Evolutionary conservation across 2,113 vertebrate genomes (phyloP), one percentile per base, ranked within the genome.

Genomic region (Pterocles orientalis): DNA sequence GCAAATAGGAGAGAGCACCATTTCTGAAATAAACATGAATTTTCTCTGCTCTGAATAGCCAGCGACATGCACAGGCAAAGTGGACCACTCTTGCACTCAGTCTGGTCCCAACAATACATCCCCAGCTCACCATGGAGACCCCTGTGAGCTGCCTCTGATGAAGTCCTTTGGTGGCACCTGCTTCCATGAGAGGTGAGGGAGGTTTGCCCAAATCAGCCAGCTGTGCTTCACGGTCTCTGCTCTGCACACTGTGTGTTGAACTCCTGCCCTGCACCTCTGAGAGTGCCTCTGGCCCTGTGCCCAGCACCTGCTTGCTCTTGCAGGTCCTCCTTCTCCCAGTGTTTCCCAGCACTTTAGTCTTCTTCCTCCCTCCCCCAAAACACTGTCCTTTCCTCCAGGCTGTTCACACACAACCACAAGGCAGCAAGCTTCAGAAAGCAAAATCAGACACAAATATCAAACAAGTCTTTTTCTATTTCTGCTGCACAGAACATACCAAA

Each of bases 201-300:
- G 28, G 19, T 15, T 66, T 79, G 18, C 14, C 56, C 24, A 23
- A 58, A n/a, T 2, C 1, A 0, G 12, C 34, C 51, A 85, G 23
- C 43, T 68, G 33, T 70, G 47, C 24, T 70, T 33, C 47, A 6
- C 6, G 21, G 58, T 41, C 29, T 36, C 36, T 58, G 1, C 18
- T 62, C 51, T 54, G 25, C 4, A 0, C 26, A 64, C 21, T 0
- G 0, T 0, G 0, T n/a, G 28, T 11, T 36, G 26, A 81, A 28
- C 7, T 79, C 50, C 36, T 91, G 26, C 21, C 24, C 29, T 57
- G 12, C 2, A 2, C 23, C 34, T 68, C 48, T 43, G 21, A 57
- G 6, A 31, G 9, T 18, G 29, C 5, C 41, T 77, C 39, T 61
- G 54, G 34, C 54, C 20, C 2, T 0, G 7, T 28, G 43, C 16